A percentile compares a stretch with the other conserved stretches of the same genome.
These are phyloP conservation scores for Nemopilema nomurai DNA, from an alignment of 30 jellyfish, hydroid and myxozoan species.

Conservation along the genomic window DNA sequence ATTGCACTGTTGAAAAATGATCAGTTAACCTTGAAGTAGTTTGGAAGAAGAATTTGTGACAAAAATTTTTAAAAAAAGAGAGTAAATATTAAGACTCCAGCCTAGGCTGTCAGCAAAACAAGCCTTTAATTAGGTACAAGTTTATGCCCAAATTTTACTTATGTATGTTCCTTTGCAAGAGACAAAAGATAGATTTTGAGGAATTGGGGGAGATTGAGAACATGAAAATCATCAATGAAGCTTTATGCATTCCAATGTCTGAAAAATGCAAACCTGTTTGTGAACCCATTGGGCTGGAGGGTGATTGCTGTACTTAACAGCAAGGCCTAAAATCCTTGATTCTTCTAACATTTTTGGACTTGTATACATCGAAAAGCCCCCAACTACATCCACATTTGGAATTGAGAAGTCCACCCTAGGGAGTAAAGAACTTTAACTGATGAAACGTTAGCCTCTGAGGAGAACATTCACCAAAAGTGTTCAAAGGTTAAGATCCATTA, in stretches of 20 bases:
- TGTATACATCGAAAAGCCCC: conserved; percentile 96
- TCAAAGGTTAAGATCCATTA: too few species aligned
- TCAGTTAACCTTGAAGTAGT: neutral
- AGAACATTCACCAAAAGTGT: neutral
- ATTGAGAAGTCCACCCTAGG: conserved; percentile 86
- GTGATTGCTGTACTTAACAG: conserved; percentile 82
- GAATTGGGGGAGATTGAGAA: too few species aligned
- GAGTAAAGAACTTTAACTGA: neutral
- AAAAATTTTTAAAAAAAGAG: too few species aligned
- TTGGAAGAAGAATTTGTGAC: neutral
- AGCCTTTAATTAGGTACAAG: too few species aligned
- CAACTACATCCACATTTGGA: conserved; percentile 75
- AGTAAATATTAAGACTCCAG: too few species aligned
- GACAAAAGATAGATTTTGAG: too few species aligned
- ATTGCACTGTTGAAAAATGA: conserved; percentile 61
- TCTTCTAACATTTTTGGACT: conserved; percentile 53
- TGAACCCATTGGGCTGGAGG: conserved; percentile 96
- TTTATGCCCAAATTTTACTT: too few species aligned
- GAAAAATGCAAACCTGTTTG: conserved; percentile 59
- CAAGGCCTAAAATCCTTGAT: conserved; percentile 54
- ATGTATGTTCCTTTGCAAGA: too few species aligned
- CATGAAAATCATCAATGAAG: too few species aligned
- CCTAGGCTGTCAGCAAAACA: too few species aligned
- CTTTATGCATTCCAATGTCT: too few species aligned
- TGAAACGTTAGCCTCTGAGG: neutral